Percentiles rank a stretch among this genome's conserved stretches.
Evolutionary conservation across 2,888 invertebrate species (phyloP).

Genomic region (Capitulum mitella): DNA sequence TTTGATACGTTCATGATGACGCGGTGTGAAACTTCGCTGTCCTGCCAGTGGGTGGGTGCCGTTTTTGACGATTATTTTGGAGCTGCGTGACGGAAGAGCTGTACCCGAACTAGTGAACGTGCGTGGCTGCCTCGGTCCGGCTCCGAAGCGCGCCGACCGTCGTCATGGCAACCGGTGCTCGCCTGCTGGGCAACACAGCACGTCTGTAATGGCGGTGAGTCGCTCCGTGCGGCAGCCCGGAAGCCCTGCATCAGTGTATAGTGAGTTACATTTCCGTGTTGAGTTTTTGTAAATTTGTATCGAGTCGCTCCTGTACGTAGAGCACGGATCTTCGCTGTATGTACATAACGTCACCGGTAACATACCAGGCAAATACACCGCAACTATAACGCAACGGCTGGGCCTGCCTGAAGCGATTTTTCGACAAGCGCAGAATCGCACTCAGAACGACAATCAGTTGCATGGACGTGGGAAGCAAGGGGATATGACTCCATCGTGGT

Average conservation of each 20-base stretch:
- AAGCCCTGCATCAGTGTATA: neutral
- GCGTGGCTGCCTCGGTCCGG: no score
- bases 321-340: neutral
- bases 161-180: neutral
- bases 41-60: no score
- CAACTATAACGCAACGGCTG: no score
- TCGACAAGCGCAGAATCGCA: no score
- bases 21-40: neutral
- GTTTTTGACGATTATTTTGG: neutral
- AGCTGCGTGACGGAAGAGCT: neutral
- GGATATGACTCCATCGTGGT: no score
- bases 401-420: no score
- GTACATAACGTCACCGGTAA: neutral
- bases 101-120: neutral
- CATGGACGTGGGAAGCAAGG: no score
- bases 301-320: conserved; percentile 8
- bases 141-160: neutral
- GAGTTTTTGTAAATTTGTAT: conserved; percentile 23
- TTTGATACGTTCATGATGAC: neutral
- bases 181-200: no score
- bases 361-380: conserved; percentile 7
- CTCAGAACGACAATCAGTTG: no score
- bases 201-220: neutral
- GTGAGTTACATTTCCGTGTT: conserved; percentile 10
- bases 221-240: neutral